Conservation (phyloP, 2,113 vertebrate genomes). For the Sclerurus mexicanus region DNA sequence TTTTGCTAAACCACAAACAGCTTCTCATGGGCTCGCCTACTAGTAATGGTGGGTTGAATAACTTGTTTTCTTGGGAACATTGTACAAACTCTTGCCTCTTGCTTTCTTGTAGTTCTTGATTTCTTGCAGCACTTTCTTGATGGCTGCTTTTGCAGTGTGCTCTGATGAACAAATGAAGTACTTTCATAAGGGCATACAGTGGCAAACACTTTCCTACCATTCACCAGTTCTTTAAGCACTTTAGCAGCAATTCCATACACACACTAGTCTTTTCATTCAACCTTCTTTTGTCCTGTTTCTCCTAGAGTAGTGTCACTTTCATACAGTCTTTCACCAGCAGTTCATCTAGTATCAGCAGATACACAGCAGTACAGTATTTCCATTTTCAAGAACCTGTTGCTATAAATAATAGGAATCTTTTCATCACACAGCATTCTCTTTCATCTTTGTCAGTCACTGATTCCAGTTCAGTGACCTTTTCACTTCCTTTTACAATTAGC, state of each 20-base stretch:
- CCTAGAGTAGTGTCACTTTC: neutral
- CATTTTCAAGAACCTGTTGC: constrained; percentile 13
- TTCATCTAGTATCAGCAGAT: neutral
- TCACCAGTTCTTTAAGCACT: neutral
- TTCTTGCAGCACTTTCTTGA: neutral
- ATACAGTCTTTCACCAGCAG: neutral
- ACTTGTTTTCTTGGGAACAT: neutral
- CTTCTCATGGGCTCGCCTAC: neutral
- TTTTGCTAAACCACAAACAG: neutral
- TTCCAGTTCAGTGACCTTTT: neutral
- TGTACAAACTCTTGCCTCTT: neutral
- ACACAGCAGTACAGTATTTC: neutral
- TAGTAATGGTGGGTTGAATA: neutral
- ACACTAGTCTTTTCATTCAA: neutral
- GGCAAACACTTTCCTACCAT: neutral
- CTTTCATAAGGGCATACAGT: neutral
- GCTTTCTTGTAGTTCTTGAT: neutral
- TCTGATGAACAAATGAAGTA: neutral
- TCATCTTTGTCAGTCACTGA: neutral
- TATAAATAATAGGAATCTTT: constrained; percentile 2
- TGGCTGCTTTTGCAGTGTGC: neutral
- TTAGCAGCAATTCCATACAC: neutral
- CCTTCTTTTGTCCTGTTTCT: neutral
- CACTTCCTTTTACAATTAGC: neutral
- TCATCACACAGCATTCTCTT: constrained; percentile 20